These are phyloP conservation scores for Petrolisthes cinctipes DNA, from an alignment of 2,888 invertebrate genomes.

Conservation along the genomic window DNA sequence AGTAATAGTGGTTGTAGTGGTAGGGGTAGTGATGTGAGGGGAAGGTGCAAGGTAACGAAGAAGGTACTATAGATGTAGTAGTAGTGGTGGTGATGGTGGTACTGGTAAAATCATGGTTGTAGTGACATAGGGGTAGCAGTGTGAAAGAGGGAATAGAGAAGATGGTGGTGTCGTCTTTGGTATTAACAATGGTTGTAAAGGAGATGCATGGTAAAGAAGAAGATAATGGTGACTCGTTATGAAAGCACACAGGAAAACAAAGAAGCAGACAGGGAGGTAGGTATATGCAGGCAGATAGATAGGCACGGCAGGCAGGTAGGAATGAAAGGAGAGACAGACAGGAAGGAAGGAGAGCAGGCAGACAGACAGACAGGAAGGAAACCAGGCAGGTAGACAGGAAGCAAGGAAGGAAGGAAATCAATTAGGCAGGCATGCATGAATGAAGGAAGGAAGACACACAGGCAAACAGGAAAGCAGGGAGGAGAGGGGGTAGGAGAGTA, in stretches of 20 bases:
- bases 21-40: neutral
- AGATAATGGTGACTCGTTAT: neutral
- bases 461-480: too few species aligned
- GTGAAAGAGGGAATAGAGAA: neutral
- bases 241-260: neutral
- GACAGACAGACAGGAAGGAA: too few species aligned
- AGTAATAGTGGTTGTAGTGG: neutral
- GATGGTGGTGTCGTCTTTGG: neutral
- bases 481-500: too few species aligned
- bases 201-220: neutral
- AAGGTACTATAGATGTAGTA: conserved; percentile 1
- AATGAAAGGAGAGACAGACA: neutral
- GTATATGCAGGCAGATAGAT: neutral
- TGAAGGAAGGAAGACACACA: too few species aligned
- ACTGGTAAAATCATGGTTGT: neutral
- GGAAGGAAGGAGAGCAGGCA: too few species aligned
- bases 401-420: too few species aligned
- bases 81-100: neutral
- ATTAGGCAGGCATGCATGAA: too few species aligned
- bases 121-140: neutral
- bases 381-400: too few species aligned
- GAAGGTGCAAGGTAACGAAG: conserved; percentile 1
- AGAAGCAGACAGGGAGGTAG: neutral
- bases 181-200: neutral
- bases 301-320: too few species aligned